A percentile compares a stretch with the other conserved stretches of the same genome.
phyloP scores from a whole-genome alignment of 2,888 invertebrate genomes.

The Cantharis rustica region DNA sequence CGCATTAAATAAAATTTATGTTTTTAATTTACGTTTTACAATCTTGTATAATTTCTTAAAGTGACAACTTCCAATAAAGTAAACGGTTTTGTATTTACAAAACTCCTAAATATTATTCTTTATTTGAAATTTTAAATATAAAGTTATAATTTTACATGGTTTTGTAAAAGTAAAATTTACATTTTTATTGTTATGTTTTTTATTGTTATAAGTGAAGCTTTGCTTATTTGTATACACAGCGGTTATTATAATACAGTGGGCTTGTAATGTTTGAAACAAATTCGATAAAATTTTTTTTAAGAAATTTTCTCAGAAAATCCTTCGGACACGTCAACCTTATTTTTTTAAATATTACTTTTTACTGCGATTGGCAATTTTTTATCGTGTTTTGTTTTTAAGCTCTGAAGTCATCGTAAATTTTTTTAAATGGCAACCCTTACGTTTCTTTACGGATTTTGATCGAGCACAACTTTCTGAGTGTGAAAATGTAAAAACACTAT shows the following conservation, averaged over 20 bases:
- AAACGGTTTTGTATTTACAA: neutral
- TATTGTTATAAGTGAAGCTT: neutral
- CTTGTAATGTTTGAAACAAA: no score
- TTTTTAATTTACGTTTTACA: neutral
- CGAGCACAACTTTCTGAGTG: no score
- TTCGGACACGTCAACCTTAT: no score
- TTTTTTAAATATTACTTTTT: no score
- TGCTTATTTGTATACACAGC: neutral
- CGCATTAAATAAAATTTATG: neutral
- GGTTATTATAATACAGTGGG: neutral
- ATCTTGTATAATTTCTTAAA: neutral
- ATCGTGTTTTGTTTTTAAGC: no score
- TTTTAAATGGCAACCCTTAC: no score
- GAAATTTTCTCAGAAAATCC: no score
- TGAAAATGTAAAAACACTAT: no score
- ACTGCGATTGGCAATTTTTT: no score
- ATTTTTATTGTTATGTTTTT: neutral
- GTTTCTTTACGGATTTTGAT: no score
- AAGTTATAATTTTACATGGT: neutral
- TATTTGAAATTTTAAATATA: neutral
- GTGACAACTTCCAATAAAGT: neutral
- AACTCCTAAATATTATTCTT: neutral
- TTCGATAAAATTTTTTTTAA: no score
- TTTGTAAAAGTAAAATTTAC: neutral
- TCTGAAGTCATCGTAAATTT: no score